Conservation (phyloP, 2,113 vertebrate species). For the Halcyon malimbica region DNA sequence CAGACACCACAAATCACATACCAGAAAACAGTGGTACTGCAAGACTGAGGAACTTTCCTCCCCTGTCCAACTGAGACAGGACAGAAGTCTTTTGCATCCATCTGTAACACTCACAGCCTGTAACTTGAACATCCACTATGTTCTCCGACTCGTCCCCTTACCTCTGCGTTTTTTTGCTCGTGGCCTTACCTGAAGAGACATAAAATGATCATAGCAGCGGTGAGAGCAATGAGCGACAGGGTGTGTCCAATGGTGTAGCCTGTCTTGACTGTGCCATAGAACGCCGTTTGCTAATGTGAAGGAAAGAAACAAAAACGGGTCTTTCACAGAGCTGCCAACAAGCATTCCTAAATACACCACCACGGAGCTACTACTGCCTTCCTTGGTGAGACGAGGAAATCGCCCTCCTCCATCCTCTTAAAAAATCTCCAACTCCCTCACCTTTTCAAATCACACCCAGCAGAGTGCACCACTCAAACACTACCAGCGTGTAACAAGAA, state of each 20-base stretch:
- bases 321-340: not conserved
- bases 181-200: conserved; percentile 90
- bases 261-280: conserved; percentile 86
- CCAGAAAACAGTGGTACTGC: fast-evolving
- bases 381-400: not conserved
- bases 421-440: not conserved
- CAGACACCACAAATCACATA: not conserved
- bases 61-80: too few species aligned
- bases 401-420: not conserved
- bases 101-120: too few species aligned
- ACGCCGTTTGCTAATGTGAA: conserved; percentile 69
- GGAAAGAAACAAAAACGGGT: not conserved
- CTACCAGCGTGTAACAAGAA: fast-evolving
- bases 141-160: not conserved
- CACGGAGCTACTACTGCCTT: not conserved
- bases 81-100: not conserved
- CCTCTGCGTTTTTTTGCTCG: too few species aligned
- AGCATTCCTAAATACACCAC: not conserved
- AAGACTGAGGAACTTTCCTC: not conserved
- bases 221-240: conserved; percentile 87
- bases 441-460: not conserved
- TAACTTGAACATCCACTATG: not conserved
- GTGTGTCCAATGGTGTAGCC: conserved; percentile 94
- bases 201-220: conserved; percentile 85
- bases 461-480: fast-evolving